phyloP scores from a whole-genome alignment of 2,888 invertebrate species.

The Eurois occulta region DNA sequence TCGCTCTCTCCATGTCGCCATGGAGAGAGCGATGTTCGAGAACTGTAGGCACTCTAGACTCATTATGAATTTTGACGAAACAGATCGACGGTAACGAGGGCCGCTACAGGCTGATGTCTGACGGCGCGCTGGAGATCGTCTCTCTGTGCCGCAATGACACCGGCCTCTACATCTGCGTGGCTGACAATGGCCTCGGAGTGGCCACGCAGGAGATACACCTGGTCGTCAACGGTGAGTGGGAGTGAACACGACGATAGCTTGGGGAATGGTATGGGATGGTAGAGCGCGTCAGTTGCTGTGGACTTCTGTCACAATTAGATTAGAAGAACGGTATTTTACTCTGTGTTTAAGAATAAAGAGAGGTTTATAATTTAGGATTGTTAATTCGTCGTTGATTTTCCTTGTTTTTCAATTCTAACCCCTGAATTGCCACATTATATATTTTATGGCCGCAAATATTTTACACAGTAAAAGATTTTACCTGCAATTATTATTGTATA shows the following conservation, averaged over 20 bases:
- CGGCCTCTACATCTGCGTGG: slow-evolving; percentile 95
- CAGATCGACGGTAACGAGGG: slow-evolving; percentile 94
- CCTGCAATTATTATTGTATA: not conserved
- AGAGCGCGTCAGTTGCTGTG: slow-evolving; percentile 37
- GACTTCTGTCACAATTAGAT: slow-evolving; percentile 11
- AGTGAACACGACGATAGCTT: slow-evolving; percentile 11
- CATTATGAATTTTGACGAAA: too few species aligned
- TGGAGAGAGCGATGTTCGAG: too few species aligned
- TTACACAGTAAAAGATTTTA: not conserved
- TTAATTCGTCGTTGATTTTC: not conserved
- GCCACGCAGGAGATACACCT: slow-evolving; percentile 93
- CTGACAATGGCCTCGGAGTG: slow-evolving; percentile 85
- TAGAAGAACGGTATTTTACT: too few species aligned
- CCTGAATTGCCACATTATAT: not conserved
- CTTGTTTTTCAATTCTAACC: too few species aligned
- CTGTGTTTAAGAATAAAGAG: not conserved
- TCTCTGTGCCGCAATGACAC: slow-evolving; percentile 95
- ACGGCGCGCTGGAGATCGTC: slow-evolving; percentile 95
- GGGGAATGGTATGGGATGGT: slow-evolving; percentile 10
- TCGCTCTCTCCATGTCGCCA: too few species aligned
- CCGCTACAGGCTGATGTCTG: slow-evolving; percentile 93
- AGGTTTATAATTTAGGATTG: not conserved
- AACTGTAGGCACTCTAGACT: too few species aligned
- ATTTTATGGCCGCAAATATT: not conserved
- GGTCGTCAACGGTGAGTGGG: slow-evolving; percentile 93